Base-by-base conservation (phyloP, 2,888 invertebrate species). In the Euphydryas editha region DNA sequence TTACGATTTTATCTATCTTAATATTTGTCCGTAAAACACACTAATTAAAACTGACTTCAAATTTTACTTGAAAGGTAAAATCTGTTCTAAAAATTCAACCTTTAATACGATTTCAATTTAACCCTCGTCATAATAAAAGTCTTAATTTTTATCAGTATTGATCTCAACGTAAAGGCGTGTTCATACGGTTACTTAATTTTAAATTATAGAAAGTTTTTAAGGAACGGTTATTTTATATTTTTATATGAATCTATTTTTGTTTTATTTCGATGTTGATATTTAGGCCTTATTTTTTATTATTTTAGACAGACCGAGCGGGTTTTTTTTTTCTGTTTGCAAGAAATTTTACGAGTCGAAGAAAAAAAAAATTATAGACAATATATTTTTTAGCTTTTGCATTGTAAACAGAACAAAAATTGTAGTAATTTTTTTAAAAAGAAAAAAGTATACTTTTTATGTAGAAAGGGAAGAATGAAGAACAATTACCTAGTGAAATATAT, bases 101-200 rank as follows among this genome's bases (percentile, higher is more conserved):
- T 79, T 64, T 83, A 77, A 85, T 82, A 83, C 84, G 81, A 66
- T 66, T 71, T 65, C 62, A 60, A 70, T 59, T 58, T 76, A 67
- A 85, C 85, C 86, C 85, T 84, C 78, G 82, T 86, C 85, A 84
- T 84, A 83, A 85, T 85, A 86, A 84, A 85, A 82, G 74, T 78
- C 72, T 75, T 76, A 74, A 74, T 76, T 66, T 66, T 69, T 77
- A 77, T 73, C 73, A 63, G 68, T 65, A 71, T 71, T 61, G 70
- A 69, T 70, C 68, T 21, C 21, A 47, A 7, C n/a, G 21, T 60
- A 59, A 70, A 46, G 71, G 66, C n/a, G 37, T 18, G 24, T 66
- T 36, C 55, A 66, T 21, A 59, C n/a, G 21, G 30, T 30, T 11
- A 4, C 4, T 57, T 39, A 39, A 39, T 20, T 21, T 37, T 42